A percentile compares a stretch with the other conserved stretches of the same genome.
Conservation (phyloP, 2,888 invertebrate species). For the Bugula neritina region DNA sequence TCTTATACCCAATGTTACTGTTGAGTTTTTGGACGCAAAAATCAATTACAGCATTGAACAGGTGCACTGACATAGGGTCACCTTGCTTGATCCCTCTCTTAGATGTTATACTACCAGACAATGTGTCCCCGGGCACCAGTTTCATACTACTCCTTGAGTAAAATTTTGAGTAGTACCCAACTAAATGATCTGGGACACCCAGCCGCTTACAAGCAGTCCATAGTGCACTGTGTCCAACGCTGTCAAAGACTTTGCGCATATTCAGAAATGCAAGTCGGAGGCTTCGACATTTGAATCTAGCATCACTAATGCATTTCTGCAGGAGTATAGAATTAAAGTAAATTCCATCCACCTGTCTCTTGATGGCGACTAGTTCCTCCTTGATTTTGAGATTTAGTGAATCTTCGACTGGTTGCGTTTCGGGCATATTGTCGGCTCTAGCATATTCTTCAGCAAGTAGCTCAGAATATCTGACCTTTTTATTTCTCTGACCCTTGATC, state of each 20-base stretch:
- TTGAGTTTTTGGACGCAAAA: too few species aligned
- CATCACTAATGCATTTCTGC: neutral
- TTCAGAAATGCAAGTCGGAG: neutral
- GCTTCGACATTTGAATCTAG: neutral
- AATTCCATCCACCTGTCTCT: constrained; percentile 2
- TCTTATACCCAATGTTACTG: too few species aligned
- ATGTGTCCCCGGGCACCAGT: neutral
- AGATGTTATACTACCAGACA: neutral
- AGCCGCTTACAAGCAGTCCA: neutral
- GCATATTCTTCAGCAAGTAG: too few species aligned
- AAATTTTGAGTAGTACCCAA: neutral
- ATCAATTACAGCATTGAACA: constrained; percentile 22
- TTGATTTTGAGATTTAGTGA: too few species aligned
- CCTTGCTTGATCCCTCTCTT: constrained; percentile 11
- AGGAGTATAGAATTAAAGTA: constrained; percentile 14
- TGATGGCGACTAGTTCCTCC: too few species aligned
- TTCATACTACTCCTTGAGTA: neutral
- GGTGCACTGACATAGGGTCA: constrained; percentile 17
- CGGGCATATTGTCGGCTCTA: too few species aligned
- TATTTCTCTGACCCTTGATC: constrained; percentile 16
- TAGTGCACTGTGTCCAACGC: neutral
- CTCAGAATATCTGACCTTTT: neutral
- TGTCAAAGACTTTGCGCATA: constrained; percentile 9
- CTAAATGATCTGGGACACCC: constrained; percentile 7
- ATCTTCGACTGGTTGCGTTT: too few species aligned